These are phyloP conservation scores for Asobara japonica DNA, from an alignment of 1,140 invertebrate species.

Conservation along the genomic window DNA sequence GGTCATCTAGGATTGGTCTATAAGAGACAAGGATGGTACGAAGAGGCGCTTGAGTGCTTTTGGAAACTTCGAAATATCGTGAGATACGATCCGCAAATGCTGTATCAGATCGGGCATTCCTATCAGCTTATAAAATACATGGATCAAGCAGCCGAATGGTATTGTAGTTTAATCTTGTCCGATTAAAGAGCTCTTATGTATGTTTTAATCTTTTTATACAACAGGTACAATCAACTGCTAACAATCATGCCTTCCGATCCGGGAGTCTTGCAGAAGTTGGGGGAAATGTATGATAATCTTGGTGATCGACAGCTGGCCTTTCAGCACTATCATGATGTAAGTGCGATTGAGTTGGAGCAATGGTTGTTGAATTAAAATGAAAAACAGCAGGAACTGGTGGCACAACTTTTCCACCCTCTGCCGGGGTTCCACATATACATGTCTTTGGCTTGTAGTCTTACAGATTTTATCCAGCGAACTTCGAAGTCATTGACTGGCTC, in stretches of 20 bases:
- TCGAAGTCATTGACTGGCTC: conserved; percentile 91
- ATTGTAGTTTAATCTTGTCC: conserved; percentile 30
- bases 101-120: conserved; percentile 86
- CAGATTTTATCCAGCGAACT: conserved; percentile 88
- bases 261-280: conserved; percentile 82
- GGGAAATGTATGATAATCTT: conserved; percentile 84
- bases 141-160: conserved; percentile 82
- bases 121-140: conserved; percentile 80
- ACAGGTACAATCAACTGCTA: conserved; percentile 85
- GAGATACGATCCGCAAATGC: conserved; percentile 82
- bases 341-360: conserved; percentile 46
- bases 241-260: conserved; percentile 88
- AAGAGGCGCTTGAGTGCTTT: conserved; percentile 84
- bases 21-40: conserved; percentile 76
- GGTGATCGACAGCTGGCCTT: conserved; percentile 93
- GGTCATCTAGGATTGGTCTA: conserved; percentile 73
- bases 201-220: conserved; percentile 17
- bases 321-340: conserved; percentile 90
- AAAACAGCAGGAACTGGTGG: too few relatives aligned
- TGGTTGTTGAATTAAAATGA: too few relatives aligned
- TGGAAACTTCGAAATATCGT: conserved; percentile 84
- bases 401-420: too few relatives aligned
- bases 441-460: conserved; percentile 73
- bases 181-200: not conserved
- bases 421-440: too few relatives aligned